Percentiles rank a stretch among this genome's conserved stretches.
Evolutionary conservation across 2,797 vertebrate species (phyloP).

Genomic region (Girardinus metallicus): DNA sequence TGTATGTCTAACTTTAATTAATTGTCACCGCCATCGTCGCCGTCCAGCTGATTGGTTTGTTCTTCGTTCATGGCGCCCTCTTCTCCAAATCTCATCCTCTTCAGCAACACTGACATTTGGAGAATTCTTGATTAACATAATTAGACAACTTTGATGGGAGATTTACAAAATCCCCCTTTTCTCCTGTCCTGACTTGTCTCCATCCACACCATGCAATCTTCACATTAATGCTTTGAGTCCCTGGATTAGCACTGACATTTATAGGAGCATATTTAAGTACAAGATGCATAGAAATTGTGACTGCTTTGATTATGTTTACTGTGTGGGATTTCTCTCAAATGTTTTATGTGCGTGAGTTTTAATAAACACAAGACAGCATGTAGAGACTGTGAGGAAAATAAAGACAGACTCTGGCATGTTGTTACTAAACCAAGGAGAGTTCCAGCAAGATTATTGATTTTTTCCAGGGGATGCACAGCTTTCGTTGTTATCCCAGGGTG

Average conservation of each 20-base stretch:
- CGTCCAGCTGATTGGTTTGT: constrained; percentile 68
- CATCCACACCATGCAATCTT: constrained; percentile 67
- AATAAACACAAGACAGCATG: constrained; percentile 25
- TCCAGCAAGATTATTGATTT: constrained; percentile 79
- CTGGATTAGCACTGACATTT: constrained; percentile 83
- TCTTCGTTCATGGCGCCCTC: constrained; percentile 80
- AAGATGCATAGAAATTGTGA: constrained; percentile 55
- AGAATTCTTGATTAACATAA: constrained; percentile 97
- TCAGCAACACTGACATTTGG: constrained; percentile 91
- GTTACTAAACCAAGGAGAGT: constrained; percentile 69
- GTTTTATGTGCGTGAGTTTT: not conserved
- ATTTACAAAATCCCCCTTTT: constrained; percentile 89
- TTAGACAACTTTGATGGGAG: constrained; percentile 93
- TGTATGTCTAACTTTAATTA: constrained; percentile 71
- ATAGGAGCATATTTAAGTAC: constrained; percentile 69
- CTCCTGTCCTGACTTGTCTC: constrained; percentile 73
- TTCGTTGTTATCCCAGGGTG: constrained; percentile 71
- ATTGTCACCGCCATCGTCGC: constrained; percentile 64
- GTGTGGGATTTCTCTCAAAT: not conserved
- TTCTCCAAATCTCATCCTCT: constrained; percentile 86
- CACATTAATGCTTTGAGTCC: constrained; percentile 68
- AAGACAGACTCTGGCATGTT: constrained; percentile 56
- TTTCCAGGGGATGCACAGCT: constrained; percentile 59
- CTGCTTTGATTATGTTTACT: constrained; percentile 44
- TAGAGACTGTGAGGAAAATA: constrained; percentile 32